Evolutionary conservation across 2,113 vertebrate species (phyloP).

Genomic region (Mungos mungo): DNA sequence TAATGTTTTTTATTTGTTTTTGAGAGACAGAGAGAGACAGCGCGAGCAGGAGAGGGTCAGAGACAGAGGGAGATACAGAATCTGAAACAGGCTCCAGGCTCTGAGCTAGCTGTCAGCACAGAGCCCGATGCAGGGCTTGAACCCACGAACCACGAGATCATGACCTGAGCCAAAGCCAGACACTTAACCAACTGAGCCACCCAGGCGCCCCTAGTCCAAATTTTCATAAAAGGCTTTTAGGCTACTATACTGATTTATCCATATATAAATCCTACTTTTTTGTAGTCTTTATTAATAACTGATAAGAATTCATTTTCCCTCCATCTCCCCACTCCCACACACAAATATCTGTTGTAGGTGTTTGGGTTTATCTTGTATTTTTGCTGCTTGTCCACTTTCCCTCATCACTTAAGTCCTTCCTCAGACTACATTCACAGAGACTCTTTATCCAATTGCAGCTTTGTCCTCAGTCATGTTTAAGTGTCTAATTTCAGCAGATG

Average conservation of each 20-base stretch:
- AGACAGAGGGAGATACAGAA: too few relatives aligned
- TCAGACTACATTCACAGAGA: neutral
- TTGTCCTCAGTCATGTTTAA: conserved; percentile 20
- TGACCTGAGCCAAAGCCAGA: too few relatives aligned
- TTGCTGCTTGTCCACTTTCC: neutral
- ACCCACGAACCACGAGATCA: too few relatives aligned
- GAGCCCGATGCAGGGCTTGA: too few relatives aligned
- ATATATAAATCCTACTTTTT: neutral
- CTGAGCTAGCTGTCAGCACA: too few relatives aligned
- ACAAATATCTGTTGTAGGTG: rapidly evolving
- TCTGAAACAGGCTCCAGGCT: too few relatives aligned
- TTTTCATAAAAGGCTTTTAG: neutral
- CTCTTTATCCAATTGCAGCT: conserved; percentile 3
- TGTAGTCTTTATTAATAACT: neutral
- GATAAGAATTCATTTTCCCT: neutral
- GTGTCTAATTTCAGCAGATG: neutral
- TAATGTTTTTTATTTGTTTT: too few relatives aligned
- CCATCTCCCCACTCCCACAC: too few relatives aligned
- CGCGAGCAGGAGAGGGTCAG: too few relatives aligned
- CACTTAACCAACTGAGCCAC: too few relatives aligned
- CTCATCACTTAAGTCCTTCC: rapidly evolving
- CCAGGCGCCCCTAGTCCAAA: too few relatives aligned
- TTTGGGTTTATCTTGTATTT: neutral
- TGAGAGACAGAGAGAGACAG: too few relatives aligned
- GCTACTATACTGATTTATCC: neutral